These are phyloP conservation scores for Podargus strigoides DNA, from an alignment of 2,797 vertebrate genomes.

Conservation along the genomic window DNA sequence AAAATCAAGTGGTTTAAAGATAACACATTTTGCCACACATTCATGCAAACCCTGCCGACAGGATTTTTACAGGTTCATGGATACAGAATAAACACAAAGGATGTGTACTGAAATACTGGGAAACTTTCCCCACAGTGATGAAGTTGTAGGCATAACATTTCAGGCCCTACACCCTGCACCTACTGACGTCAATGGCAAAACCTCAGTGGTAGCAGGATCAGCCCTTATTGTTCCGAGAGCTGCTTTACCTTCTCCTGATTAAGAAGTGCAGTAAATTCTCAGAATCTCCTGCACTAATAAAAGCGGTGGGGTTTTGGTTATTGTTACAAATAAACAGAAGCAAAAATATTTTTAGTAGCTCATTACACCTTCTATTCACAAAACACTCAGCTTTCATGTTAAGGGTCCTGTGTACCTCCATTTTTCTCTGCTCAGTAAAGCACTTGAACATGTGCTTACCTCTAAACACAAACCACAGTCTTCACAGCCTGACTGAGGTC, in stretches of 20 bases:
- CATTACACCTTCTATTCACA: neutral
- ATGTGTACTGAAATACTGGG: conserved; percentile 37
- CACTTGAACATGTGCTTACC: neutral
- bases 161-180: conserved; percentile 9
- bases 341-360: conserved; percentile 25
- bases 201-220: conserved; percentile 31
- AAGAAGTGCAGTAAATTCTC: conserved; percentile 25
- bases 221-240: conserved; percentile 29
- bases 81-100: conserved; percentile 62
- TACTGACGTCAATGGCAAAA: conserved; percentile 29
- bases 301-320: neutral
- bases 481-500: neutral
- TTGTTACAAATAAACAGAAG: conserved; percentile 13
- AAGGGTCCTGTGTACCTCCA: neutral
- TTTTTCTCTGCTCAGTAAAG: neutral
- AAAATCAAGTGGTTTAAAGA: conserved; percentile 76
- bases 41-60: conserved; percentile 74
- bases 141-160: conserved; percentile 33
- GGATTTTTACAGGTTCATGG: conserved; percentile 68
- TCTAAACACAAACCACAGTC: neutral
- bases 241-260: conserved; percentile 45
- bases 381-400: neutral
- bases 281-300: conserved; percentile 15
- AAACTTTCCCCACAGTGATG: conserved; percentile 62
- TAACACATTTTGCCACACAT: conserved; percentile 69